These are phyloP conservation scores for Seladonia tumulorum DNA, from an alignment of 2,888 invertebrate species.

Conservation along the genomic window DNA sequence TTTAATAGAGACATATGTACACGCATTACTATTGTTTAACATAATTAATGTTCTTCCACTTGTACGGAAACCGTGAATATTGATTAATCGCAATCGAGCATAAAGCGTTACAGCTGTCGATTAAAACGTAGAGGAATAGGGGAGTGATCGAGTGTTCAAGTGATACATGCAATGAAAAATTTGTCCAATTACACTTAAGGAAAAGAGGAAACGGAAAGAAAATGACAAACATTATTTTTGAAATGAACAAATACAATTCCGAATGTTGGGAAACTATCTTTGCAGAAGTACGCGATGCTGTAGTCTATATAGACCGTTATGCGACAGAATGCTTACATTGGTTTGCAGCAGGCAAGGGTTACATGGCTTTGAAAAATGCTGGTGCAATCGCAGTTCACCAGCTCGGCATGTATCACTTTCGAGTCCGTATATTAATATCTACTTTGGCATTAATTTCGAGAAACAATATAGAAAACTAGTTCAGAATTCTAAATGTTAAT, in stretches of 20 bases:
- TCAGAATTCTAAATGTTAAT: not conserved
- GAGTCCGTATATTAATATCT: slow-evolving; percentile 68
- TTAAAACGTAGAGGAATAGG: not conserved
- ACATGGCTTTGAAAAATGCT: slow-evolving; percentile 86
- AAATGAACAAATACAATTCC: slow-evolving; percentile 82
- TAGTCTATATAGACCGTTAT: slow-evolving; percentile 88
- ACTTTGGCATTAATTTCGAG: not conserved
- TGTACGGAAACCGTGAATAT: not conserved
- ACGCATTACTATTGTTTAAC: not conserved
- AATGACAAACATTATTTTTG: slow-evolving; percentile 32
- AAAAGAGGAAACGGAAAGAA: not conserved
- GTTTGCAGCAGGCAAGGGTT: slow-evolving; percentile 86
- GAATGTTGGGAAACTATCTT: slow-evolving; percentile 88
- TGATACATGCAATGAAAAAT: slow-evolving; percentile 3
- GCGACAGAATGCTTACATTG: slow-evolving; percentile 89
- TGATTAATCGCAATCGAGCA: not conserved
- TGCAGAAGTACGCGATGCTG: slow-evolving; percentile 87
- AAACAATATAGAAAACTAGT: not conserved
- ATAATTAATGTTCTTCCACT: not conserved
- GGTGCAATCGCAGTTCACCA: slow-evolving; percentile 88
- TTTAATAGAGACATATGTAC: not conserved
- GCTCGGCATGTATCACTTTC: slow-evolving; percentile 85
- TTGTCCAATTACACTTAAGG: not conserved
- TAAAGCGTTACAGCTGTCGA: not conserved
- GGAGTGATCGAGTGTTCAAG: not conserved